phyloP scores from a whole-genome alignment of 2,888 invertebrate genomes.

The Polietes domitor region DNA sequence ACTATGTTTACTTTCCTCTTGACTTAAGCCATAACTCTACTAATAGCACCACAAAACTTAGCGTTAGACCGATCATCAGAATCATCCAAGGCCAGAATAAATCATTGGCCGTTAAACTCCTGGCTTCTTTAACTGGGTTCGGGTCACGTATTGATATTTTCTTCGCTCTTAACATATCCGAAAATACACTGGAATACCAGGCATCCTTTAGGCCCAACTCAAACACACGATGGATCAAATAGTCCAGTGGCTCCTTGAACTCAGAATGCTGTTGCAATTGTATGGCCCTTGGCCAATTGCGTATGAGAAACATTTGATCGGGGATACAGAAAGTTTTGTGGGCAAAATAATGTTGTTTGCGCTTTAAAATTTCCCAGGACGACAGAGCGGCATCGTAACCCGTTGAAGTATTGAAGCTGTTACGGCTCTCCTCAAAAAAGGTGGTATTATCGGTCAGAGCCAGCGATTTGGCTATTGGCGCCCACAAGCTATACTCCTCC shows the following conservation, averaged over 20 bases:
- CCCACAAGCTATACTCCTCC: neutral
- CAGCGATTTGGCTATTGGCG: neutral
- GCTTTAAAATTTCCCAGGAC: constrained; percentile 30
- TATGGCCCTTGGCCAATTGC: neutral
- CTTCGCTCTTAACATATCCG: constrained; percentile 52
- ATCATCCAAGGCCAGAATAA: constrained; percentile 59
- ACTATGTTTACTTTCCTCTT: too few relatives aligned
- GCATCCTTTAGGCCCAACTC: constrained; percentile 50
- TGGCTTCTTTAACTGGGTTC: constrained; percentile 4
- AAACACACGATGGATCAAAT: constrained; percentile 47
- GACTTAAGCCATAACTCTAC: too few relatives aligned
- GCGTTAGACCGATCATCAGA: constrained; percentile 34
- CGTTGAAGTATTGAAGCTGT: constrained; percentile 39
- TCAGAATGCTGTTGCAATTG: constrained; percentile 30
- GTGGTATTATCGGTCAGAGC: neutral
- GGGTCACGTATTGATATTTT: constrained; percentile 37
- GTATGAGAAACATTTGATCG: neutral
- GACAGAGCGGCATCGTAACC: constrained; percentile 26
- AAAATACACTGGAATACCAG: constrained; percentile 57
- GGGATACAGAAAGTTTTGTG: constrained; percentile 36
- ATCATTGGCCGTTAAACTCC: constrained; percentile 29
- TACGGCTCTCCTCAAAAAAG: constrained; percentile 17
- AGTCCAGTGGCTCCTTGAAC: constrained; percentile 28
- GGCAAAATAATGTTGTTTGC: neutral
- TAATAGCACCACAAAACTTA: too few relatives aligned